Percentiles rank a stretch among this genome's conserved stretches.
phyloP scores from a whole-genome alignment of 2,797 vertebrate genomes.

The Sebastes aleutianus region DNA sequence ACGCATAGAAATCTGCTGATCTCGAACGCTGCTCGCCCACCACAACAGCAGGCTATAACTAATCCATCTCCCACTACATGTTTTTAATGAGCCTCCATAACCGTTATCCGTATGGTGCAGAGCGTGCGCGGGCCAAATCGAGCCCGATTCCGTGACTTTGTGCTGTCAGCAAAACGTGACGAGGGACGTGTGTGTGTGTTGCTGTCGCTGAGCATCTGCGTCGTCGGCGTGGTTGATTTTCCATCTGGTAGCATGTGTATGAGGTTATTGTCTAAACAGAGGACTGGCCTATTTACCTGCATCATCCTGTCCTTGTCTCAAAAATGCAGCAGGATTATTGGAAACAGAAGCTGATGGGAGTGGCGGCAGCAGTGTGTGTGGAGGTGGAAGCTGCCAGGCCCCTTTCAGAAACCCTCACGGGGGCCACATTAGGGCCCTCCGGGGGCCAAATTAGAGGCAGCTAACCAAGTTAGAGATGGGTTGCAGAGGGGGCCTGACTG shows the following conservation, averaged over 20 bases:
- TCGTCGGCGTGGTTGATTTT: slow-evolving; percentile 44
- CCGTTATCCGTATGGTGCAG: slow-evolving; percentile 67
- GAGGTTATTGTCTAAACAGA: slow-evolving; percentile 26
- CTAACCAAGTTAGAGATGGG: slow-evolving; percentile 78
- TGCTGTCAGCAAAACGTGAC: slow-evolving; percentile 74
- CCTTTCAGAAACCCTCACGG: slow-evolving; percentile 56
- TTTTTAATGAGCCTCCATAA: slow-evolving; percentile 73
- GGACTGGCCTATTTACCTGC: slow-evolving; percentile 55
- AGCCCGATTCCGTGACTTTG: slow-evolving; percentile 59
- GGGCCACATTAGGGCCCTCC: slow-evolving; percentile 70
- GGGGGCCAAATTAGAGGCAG: slow-evolving; percentile 79
- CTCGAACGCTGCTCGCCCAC: slow-evolving; percentile 46
- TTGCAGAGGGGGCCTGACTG: slow-evolving; percentile 67
- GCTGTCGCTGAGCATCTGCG: slow-evolving; percentile 66
- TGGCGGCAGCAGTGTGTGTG: not conserved
- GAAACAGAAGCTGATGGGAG: slow-evolving; percentile 56
- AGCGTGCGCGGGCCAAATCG: slow-evolving; percentile 41
- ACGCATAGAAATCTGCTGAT: slow-evolving; percentile 48
- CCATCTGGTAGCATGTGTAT: slow-evolving; percentile 52
- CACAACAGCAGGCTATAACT: slow-evolving; percentile 66
- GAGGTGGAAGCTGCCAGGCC: slow-evolving; percentile 50
- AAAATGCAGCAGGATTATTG: slow-evolving; percentile 69
- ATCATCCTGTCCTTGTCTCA: slow-evolving; percentile 37
- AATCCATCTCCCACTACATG: slow-evolving; percentile 74
- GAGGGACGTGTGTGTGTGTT: slow-evolving; percentile 4